phyloP scores from a whole-genome alignment of 2,797 vertebrate genomes.

The Meriones psammophilus region DNA sequence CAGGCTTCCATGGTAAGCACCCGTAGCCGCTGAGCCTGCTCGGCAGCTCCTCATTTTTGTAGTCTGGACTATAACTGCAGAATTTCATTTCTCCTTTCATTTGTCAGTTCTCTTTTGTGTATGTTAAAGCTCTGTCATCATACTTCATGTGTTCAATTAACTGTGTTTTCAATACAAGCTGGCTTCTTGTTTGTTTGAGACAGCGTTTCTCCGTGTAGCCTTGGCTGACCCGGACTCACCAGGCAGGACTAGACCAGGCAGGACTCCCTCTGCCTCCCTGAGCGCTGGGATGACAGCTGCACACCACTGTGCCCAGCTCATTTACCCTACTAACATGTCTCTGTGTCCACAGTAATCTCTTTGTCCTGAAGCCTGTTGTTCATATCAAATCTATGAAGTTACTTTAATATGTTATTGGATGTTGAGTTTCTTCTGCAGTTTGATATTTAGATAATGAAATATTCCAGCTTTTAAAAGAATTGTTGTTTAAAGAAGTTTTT shows the following conservation, averaged over 20 bases:
- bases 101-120: not conserved
- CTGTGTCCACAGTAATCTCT: not conserved
- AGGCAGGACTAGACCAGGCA: too few relatives aligned
- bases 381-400: not conserved
- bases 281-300: too few relatives aligned
- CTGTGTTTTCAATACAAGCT: not conserved
- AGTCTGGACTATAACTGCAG: not conserved
- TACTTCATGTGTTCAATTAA: not conserved
- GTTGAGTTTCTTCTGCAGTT: not conserved
- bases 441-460: not conserved
- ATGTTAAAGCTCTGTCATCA: not conserved
- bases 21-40: not conserved
- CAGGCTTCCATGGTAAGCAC: not conserved
- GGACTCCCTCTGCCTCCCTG: too few relatives aligned
- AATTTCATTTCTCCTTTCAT: not conserved
- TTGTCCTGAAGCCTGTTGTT: not conserved
- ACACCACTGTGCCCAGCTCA: too few relatives aligned
- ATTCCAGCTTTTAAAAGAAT: not conserved
- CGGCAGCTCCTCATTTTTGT: too few relatives aligned
- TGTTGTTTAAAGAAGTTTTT: not conserved
- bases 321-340: not conserved
- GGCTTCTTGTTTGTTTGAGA: too few relatives aligned
- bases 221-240: too few relatives aligned
- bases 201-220: too few relatives aligned
- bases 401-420: not conserved